Base-by-base conservation (phyloP, 2,113 vertebrate genomes). In the Xenopus laevis region DNA sequence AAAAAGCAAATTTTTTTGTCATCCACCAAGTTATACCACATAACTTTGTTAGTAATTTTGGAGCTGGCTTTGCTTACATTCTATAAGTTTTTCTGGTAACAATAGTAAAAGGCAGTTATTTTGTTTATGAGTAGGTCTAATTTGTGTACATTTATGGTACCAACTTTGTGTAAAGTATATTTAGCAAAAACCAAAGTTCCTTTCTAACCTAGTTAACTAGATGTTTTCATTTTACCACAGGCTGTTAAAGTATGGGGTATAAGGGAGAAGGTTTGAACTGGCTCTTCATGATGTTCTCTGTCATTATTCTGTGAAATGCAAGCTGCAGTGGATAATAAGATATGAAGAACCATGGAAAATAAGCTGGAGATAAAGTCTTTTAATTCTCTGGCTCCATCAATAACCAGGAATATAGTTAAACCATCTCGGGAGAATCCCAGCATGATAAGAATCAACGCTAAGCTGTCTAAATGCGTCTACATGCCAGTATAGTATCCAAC, bases 291-390 rank as follows among this genome's bases (percentile, higher is more conserved):
- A 47, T 71, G 16, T 23, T 40, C 47, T 21, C 11, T 53, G 16
- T 33, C 62, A 40, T 40, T 55, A 72, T 65, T 40, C n/a, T 46
- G 47, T 65, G 62, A 9, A 30, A 73, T 45, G 65, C 21, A 72
- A 18, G 11, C 15, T 47, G 13, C 50, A 73, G 13, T 21, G 30
- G 27, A 64, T 64, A 73, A 68, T 68, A 68, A 44, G 47, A 40
- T 72, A 40, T 17, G 33, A 45, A 65, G 30, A 73, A 73, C 20
- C 71, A 44, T 65, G 57, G 72, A 66, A 74, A 66, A 67, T 67
- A 60, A 74, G 63, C 11, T 60, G 44, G 40, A 59, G 71, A 46
- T 50, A 57, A 68, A 52, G 65, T 52, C 55, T 67, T n/a, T 74
- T 60, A 46, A 68, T 68, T 62, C 30, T 45, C 23, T 60, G 20